phyloP scores from a whole-genome alignment of 2,888 invertebrate genomes.

The Drosophila subsilvestris region DNA sequence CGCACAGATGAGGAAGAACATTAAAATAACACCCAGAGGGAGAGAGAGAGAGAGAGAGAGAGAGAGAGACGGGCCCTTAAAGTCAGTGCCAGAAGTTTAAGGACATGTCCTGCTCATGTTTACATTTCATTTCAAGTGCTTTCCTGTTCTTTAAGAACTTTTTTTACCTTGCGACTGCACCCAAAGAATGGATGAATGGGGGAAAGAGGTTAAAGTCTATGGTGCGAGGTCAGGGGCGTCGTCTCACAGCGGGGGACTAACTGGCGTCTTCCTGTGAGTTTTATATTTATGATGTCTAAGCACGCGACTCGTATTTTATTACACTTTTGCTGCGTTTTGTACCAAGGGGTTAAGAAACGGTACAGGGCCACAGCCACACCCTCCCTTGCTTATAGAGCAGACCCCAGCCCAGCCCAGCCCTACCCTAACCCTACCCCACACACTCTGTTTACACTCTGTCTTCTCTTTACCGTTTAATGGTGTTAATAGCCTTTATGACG shows the following conservation, averaged over 20 bases:
- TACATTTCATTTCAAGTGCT: constrained; percentile 48
- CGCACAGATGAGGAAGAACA: background rate
- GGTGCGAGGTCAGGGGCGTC: constrained; percentile 37
- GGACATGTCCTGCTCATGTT: constrained; percentile 65
- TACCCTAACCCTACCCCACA: constrained; percentile 4
- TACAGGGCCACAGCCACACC: background rate
- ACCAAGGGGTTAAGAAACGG: background rate
- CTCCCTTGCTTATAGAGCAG: background rate
- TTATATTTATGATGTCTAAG: constrained; percentile 70
- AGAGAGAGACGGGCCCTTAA: constrained; percentile 13
- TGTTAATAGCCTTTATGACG: constrained; percentile 54
- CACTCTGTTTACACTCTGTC: background rate
- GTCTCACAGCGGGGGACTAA: constrained; percentile 44
- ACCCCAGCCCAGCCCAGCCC: constrained; percentile 6
- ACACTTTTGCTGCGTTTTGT: constrained; percentile 56
- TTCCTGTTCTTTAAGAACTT: constrained; percentile 33
- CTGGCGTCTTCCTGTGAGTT: constrained; percentile 43
- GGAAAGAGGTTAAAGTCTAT: too few relatives aligned
- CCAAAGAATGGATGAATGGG: background rate
- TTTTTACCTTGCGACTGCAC: constrained; percentile 24
- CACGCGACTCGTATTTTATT: constrained; percentile 73
- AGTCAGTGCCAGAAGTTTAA: constrained; percentile 63
- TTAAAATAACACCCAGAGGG: background rate
- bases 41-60: background rate
- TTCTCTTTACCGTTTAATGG: constrained; percentile 61